A percentile compares a stretch with the other conserved stretches of the same genome.
These are phyloP conservation scores for Napeogenes inachia DNA, from an alignment of 2,888 invertebrate genomes.

Conservation along the genomic window DNA sequence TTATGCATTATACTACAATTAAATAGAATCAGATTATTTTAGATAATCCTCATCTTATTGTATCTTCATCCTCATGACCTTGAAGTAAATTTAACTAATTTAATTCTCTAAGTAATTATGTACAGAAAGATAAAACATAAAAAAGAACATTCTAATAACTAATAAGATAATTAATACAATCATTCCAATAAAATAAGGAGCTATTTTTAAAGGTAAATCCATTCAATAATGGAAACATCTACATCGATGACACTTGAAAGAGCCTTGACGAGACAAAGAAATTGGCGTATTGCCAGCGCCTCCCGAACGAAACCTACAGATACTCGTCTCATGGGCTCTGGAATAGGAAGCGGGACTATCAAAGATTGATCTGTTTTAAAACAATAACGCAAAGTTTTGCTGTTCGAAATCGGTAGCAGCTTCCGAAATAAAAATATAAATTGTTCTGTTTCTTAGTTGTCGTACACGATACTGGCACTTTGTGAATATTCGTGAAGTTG, in stretches of 20 bases:
- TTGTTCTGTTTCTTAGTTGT: constrained; percentile 53
- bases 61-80: too few species aligned
- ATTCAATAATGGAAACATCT: constrained; percentile 57
- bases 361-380: constrained; percentile 65
- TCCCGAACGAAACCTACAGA: constrained; percentile 33
- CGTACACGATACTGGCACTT: constrained; percentile 45
- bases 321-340: constrained; percentile 42
- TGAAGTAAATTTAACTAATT: too few species aligned
- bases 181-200: constrained; percentile 9
- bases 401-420: constrained; percentile 54
- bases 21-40: too few species aligned
- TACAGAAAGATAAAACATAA: too few species aligned
- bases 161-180: too few species aligned
- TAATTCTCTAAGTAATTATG: too few species aligned
- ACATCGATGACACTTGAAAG: constrained; percentile 57
- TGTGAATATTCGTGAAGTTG: constrained; percentile 36
- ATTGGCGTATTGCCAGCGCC: constrained; percentile 55
- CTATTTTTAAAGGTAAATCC: constrained; percentile 20
- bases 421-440: constrained; percentile 66
- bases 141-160: too few species aligned
- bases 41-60: too few species aligned
- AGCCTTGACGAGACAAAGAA: constrained; percentile 66
- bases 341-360: constrained; percentile 56
- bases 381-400: constrained; percentile 59
- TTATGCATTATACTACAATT: too few species aligned